Base-by-base conservation (phyloP, 2,888 invertebrate genomes). In the Drosophila barbarae region DNA sequence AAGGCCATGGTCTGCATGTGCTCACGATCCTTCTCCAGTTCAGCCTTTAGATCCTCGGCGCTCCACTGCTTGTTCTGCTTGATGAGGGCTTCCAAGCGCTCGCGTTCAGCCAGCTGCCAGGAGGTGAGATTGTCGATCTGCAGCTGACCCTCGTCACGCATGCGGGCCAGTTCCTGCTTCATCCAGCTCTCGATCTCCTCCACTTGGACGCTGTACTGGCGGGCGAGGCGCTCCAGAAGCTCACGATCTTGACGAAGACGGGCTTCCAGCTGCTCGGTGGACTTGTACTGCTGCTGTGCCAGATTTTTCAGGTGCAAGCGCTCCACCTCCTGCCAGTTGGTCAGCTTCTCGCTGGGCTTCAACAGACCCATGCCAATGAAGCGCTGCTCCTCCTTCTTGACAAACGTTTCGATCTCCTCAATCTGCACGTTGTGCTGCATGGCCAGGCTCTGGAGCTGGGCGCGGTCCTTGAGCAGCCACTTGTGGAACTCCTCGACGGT, bases 401-500 rank as follows among this genome's bases (percentile, higher is more conserved):
- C 84, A 74, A 88, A 88, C 47, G 86, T 78, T 23, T 88, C 88
- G 38, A 88, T 85, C 46, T 88, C 88, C 53, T 88, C 87, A 23
- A 88, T 87, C 50, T 87, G 77, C 7, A 88, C 85, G 32, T 88
- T 87, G 54, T 88, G 85, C 61, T 87, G 84, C 84, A 85, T 88
- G 32, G 88, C 88, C 55, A 88, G 63, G 9, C 69, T 80, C 56
- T 88, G 81, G 7, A 88, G 72, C 5, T 87, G 83, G 0, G 73
- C 64, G 0, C 87, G 87, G 73, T 88, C 88, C 53, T 87, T 76
- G 4, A 84, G 69, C 32, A 88, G 51, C 83, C 87, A 87, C 65
- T 87, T 87, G 57, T 87, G 87, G 73, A 88, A 87, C 63, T 88
- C 87, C 46, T 87, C 87, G 3, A 88, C 84, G 0, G 88, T 88